phyloP scores from a whole-genome alignment of 2,888 invertebrate genomes.

The Drosophila mayaguana region DNA sequence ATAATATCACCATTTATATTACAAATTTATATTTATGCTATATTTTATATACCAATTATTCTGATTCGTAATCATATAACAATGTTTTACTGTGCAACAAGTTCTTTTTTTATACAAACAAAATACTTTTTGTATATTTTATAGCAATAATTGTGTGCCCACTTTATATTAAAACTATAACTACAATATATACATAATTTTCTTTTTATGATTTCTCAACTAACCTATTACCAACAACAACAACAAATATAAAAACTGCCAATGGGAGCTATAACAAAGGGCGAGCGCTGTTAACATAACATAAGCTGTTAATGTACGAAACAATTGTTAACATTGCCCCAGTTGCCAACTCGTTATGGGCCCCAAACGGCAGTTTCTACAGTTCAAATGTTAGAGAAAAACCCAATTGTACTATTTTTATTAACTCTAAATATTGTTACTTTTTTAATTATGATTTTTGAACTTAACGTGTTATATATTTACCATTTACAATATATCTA shows the following conservation, averaged over 20 bases:
- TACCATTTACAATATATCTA: conserved; percentile 60
- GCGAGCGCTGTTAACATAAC: conserved; percentile 22
- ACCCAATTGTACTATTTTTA: conserved; percentile 42
- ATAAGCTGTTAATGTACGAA: background rate
- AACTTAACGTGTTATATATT: conserved; percentile 57
- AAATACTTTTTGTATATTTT: conserved; percentile 65
- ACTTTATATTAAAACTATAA: conserved; percentile 65
- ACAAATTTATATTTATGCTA: conserved; percentile 65
- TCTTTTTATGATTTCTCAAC: conserved; percentile 58
- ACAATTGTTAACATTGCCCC: conserved; percentile 8
- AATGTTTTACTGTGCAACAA: conserved; percentile 61
- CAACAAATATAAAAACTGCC: conserved; percentile 2
- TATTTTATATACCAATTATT: conserved; percentile 52
- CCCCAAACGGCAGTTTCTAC: conserved; percentile 14
- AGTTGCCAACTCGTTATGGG: conserved; percentile 33
- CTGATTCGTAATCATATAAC: conserved; percentile 38
- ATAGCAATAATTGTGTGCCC: conserved; percentile 68
- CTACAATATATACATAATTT: conserved; percentile 55
- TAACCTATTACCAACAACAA: conserved; percentile 35
- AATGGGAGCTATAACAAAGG: conserved; percentile 40
- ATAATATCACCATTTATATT: conserved; percentile 62
- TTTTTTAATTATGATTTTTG: conserved; percentile 76
- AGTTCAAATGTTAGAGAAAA: conserved; percentile 29
- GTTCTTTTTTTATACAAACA: conserved; percentile 43
- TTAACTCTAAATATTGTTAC: conserved; percentile 68